Conservation (phyloP, 2,797 vertebrate genomes). For the Gymnopithys bicolor region DNA sequence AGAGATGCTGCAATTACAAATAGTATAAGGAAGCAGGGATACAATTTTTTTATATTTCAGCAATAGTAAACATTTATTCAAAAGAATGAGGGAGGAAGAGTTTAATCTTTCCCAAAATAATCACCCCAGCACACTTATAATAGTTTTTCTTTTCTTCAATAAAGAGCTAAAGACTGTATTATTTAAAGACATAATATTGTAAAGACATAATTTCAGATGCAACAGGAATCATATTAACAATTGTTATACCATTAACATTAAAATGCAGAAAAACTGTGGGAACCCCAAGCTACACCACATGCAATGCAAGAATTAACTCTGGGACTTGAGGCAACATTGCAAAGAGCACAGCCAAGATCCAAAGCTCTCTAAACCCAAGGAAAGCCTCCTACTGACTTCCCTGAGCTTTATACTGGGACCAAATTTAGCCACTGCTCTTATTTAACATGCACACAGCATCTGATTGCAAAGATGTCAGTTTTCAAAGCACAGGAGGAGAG, state of each 20-base stretch:
- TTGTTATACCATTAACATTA: not conserved
- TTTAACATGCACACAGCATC: not conserved
- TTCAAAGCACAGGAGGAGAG: not conserved
- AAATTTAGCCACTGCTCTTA: not conserved
- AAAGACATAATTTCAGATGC: not conserved
- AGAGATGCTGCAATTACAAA: not conserved
- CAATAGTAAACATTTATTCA: not conserved
- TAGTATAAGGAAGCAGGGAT: not conserved
- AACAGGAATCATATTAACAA: not conserved
- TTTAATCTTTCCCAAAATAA: not conserved
- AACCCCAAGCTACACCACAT: not conserved
- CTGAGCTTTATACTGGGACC: not conserved
- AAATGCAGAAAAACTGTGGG: not conserved
- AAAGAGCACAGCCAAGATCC: not conserved
- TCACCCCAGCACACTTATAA: not conserved
- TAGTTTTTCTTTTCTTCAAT: not conserved
- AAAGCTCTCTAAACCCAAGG: not conserved
- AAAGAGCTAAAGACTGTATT: not conserved
- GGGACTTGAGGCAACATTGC: not conserved
- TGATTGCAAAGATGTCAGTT: not conserved
- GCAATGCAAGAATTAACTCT: not conserved
- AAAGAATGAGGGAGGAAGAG: fast-evolving
- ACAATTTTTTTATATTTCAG: not conserved
- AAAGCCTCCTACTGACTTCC: not conserved
- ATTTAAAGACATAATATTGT: not conserved